These are phyloP conservation scores for Micoletzkya japonica DNA, from an alignment of 2,888 invertebrate species.

Conservation along the genomic window DNA sequence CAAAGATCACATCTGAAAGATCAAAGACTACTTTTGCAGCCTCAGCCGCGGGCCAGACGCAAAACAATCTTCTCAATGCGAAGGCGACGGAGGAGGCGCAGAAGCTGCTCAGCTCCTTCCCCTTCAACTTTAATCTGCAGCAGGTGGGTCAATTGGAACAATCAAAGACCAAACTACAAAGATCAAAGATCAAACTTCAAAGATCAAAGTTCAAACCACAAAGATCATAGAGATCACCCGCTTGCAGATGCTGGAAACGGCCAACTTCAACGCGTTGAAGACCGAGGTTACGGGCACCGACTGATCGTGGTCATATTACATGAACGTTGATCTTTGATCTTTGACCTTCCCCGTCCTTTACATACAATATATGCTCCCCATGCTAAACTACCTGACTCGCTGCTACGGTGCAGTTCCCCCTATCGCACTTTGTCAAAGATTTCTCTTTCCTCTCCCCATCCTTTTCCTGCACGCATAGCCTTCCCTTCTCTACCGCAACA, in stretches of 20 bases:
- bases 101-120: slow-evolving; percentile 38
- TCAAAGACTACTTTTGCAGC: not conserved
- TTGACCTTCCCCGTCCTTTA: no score
- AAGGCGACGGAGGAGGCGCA: slow-evolving; percentile 36
- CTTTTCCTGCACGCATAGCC: no score
- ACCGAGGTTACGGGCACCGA: slow-evolving; percentile 4
- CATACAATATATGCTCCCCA: no score
- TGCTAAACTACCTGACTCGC: no score
- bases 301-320: not conserved
- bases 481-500: no score
- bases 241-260: slow-evolving; percentile 42
- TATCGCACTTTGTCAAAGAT: no score
- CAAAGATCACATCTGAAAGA: no score
- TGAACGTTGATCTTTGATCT: no score
- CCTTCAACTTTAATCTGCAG: slow-evolving; percentile 42
- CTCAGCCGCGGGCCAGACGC: not conserved
- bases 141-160: slow-evolving; percentile 31
- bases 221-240: not conserved
- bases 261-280: slow-evolving; percentile 34
- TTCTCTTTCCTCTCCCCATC: no score
- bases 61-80: slow-evolving; percentile 32
- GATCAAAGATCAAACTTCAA: not conserved
- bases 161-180: not conserved
- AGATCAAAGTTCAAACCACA: no score
- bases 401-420: no score